Evolutionary conservation across 2,113 vertebrate genomes (phyloP).

Genomic region (Neodon shergylaensis): DNA sequence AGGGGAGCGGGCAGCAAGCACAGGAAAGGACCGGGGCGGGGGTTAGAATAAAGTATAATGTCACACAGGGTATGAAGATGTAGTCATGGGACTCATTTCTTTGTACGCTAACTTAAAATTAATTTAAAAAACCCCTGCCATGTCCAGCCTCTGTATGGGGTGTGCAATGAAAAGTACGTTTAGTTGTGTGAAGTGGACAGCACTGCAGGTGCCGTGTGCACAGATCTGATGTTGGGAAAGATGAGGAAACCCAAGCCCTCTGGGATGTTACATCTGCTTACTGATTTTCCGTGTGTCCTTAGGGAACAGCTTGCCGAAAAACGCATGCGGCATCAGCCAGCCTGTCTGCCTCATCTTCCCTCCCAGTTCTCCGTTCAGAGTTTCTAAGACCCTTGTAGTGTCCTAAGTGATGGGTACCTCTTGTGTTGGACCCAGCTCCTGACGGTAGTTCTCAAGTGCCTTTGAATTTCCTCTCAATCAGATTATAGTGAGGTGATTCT

Average conservation of each 20-base stretch:
- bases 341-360: not conserved
- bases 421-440: not conserved
- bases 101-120: not conserved
- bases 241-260: not conserved
- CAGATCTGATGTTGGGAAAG: not conserved
- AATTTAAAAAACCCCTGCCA: not conserved
- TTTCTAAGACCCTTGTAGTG: not conserved
- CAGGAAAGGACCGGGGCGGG: not conserved
- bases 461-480: not conserved
- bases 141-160: not conserved
- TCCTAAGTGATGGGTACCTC: not conserved
- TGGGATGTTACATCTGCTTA: not conserved
- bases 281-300: not conserved
- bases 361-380: not conserved
- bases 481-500: not conserved
- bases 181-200: not conserved
- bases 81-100: not conserved
- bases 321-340: not conserved
- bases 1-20: no score
- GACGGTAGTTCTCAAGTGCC: not conserved
- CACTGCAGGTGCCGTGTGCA: not conserved
- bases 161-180: not conserved
- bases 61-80: not conserved
- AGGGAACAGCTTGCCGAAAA: not conserved
- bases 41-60: not conserved